Base-by-base conservation (phyloP, 2,113 vertebrate species). In the Podocnemis expansa region DNA sequence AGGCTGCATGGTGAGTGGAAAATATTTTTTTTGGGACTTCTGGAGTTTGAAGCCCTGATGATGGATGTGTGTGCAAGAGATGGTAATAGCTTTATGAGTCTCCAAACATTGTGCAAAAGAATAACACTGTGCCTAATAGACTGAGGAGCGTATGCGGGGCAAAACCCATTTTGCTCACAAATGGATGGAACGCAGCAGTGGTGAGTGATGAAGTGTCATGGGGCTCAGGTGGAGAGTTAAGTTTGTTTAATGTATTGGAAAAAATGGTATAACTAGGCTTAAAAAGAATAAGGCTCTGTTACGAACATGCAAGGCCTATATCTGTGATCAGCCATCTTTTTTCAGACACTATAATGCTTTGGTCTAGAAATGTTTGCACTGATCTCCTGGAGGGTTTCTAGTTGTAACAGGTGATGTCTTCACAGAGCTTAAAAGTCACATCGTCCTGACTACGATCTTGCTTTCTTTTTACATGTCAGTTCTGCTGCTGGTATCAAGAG, bases 1-100 rank as follows among this genome's bases (percentile, higher is more conserved):
- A 96, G 95, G 91, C 95, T 96, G 94, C 84, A 6, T 89, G 95
- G 88, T 85, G 93, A 97, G 93, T 96, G 94, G 95, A 97, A 97
- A 97, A 94, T 78, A 60, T 88, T 84, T 78, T 95, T 55, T 92
- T 84, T 29, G 63, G 89, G 93, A 54, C 87, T 82, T 89, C 84
- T 96, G 94, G 92, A 93, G 94, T 63, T 96, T 85, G 93, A 91
- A 96, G 89, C 84, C 27, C 84, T 0, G 82, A 89, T 96, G 97
- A 97, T 97, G 95, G 95, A 96, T 97, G 88, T 95, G 86, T 92
- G 82, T 92, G 88, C 2, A 2, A 96, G 49, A 73, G 88, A 93
- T 91, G 97, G 93, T 96, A 95, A 97, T 96, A 94, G 90, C 93
- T 96, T 82, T 96, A 80, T 96, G 85, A 96, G 94, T 93, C 93